Evolutionary conservation across 1,140 invertebrate genomes (phyloP), one percentile per base, ranked within the genome.

Genomic region (Drosophila takahashii): DNA sequence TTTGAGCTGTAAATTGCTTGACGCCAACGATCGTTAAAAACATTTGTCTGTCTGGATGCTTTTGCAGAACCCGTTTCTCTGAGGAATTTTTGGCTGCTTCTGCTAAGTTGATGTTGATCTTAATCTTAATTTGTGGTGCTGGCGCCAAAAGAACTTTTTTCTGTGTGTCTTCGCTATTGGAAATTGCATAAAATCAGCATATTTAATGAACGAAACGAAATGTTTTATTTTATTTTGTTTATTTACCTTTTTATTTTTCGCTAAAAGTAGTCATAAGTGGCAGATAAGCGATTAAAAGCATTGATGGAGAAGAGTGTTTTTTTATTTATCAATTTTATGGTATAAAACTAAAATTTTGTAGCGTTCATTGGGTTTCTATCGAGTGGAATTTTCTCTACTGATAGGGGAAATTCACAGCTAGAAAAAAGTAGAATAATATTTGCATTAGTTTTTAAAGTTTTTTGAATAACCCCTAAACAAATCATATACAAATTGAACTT

Each of bases 71-170:
- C 59, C 72, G 78, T 85, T 85, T 72, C 11, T 51, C 51, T 65
- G 16, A 66, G 67, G 65, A 71, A 86, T 83, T 79, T 59, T 71
- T 56, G 66, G 41, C 41, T 70, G 62, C 66, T 69, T 45, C 62
- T 70, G 64, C 50, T 39, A 18, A 62, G 73, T 89, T 72, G 79
- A 79, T 83, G 79, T 79, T 87, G 84, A 87, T 89, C 83, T 77
- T 86, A 81, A 87, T 86, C 79, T 87, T 83, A 89, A 89, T 87
- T 87, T 79, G 79, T 89, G 45, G 66, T 76, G 83, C 84, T 87
- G 83, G 83, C 83, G 83, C 84, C 83, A 87, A 51, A 65, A 69
- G 42, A 66, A 75, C 50, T 59, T 81, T 72, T 52, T 76, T 66
- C 50, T 57, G 18, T 48, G 29, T 58, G 57, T 47, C 52, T 57